These are phyloP conservation scores for Cinara cedri DNA, from an alignment of 2,888 invertebrate species.

Conservation along the genomic window DNA sequence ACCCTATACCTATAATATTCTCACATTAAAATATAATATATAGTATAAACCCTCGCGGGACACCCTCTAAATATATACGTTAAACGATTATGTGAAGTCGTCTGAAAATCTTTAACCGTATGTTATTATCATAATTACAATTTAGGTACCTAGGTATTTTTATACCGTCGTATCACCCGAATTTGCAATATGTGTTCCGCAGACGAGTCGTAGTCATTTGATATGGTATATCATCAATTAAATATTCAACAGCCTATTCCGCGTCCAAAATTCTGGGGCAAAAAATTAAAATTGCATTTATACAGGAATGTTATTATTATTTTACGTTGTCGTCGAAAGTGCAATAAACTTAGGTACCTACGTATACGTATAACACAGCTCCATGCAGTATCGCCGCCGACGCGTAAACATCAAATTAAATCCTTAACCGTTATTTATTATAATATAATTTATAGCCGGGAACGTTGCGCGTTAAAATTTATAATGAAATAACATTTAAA, in stretches of 20 bases:
- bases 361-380: not conserved
- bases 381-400: no score
- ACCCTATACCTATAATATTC: no score
- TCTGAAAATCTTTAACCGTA: no score
- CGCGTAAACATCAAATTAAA: not conserved
- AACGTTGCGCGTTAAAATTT: not conserved
- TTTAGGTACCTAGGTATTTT: no score
- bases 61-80: no score
- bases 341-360: not conserved
- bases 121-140: no score
- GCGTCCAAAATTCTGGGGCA: not conserved
- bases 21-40: no score
- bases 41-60: no score
- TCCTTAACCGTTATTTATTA: not conserved
- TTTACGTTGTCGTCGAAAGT: not conserved
- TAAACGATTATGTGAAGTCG: no score
- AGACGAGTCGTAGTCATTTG: not conserved
- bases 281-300: slow-evolving; percentile 6
- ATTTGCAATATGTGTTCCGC: not conserved
- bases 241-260: not conserved
- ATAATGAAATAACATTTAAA: not conserved
- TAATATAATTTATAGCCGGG: no score
- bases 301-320: not conserved
- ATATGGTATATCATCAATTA: no score
- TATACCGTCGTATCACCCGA: no score